These are phyloP conservation scores for Xiphophorus birchmanni DNA, from an alignment of 2,797 vertebrate species.

Conservation along the genomic window DNA sequence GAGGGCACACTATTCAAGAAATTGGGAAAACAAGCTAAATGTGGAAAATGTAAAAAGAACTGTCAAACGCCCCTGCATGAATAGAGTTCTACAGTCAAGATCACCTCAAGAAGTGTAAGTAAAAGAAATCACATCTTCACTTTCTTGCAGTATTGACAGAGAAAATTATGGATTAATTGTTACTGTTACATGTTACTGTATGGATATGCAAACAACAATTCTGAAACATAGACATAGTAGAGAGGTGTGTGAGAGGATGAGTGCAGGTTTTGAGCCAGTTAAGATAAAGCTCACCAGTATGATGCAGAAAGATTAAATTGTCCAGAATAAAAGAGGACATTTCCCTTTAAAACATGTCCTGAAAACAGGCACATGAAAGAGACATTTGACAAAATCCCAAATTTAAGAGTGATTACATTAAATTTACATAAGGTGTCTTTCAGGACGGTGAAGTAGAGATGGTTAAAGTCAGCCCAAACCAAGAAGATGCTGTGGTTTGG, in stretches of 20 bases:
- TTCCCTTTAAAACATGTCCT: neutral
- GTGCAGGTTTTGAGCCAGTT: constrained; percentile 19
- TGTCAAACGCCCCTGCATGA: constrained; percentile 8
- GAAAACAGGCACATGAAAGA: neutral
- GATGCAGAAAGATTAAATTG: neutral
- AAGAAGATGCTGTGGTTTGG: accelerated
- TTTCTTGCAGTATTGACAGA: neutral
- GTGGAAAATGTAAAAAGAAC: neutral
- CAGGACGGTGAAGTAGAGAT: neutral
- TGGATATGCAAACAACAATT: neutral
- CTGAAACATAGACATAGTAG: neutral
- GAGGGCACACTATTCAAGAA: neutral
- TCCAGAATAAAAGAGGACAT: constrained; percentile 13
- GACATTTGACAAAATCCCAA: neutral
- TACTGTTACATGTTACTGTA: neutral
- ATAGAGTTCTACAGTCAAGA: neutral
- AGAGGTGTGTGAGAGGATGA: constrained; percentile 16
- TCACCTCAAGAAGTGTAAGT: neutral
- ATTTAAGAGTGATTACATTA: neutral
- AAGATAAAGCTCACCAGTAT: constrained; percentile 43
- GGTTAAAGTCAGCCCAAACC: neutral
- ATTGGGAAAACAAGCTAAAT: neutral
- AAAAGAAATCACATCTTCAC: neutral
- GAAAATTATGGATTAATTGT: neutral
- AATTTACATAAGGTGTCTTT: neutral